A percentile compares a stretch with the other conserved stretches of the same genome.
Evolutionary conservation across 1,140 invertebrate species (phyloP).

Genomic region (Lordiphosa clarofinis): DNA sequence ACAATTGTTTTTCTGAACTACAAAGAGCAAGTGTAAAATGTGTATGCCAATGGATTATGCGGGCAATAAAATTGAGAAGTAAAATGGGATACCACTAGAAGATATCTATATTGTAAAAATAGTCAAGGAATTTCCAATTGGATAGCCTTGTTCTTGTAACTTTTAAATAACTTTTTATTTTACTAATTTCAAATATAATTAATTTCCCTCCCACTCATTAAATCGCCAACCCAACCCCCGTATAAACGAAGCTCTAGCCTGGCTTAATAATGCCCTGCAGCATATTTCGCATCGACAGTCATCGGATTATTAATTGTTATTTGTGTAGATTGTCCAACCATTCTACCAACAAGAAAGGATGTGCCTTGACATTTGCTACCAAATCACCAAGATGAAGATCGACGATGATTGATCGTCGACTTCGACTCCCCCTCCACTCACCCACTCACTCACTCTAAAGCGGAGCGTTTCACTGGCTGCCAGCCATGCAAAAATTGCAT

Average conservation of each 20-base stretch:
- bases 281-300: not conserved
- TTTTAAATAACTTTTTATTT: not conserved
- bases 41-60: conserved; percentile 4
- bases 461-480: conserved; percentile 5
- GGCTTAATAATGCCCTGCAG: conserved; percentile 35
- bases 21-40: conserved; percentile 22
- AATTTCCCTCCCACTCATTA: not conserved
- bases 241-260: conserved; percentile 2
- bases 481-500: conserved; percentile 35
- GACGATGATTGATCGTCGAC: conserved; percentile 21
- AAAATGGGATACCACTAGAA: no score
- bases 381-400: conserved; percentile 46
- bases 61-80: not conserved
- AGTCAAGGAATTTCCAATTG: no score
- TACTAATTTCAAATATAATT: not conserved
- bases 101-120: no score
- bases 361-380: conserved; percentile 66
- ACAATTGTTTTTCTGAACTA: conserved; percentile 32
- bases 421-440: conserved; percentile 11
- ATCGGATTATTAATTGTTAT: conserved; percentile 40
- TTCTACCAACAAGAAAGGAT: conserved; percentile 53
- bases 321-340: conserved; percentile 21
- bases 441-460: conserved; percentile 9
- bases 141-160: no score
- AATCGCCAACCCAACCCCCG: not conserved